These are phyloP conservation scores for Eilema caniola DNA, from an alignment of 2,888 invertebrate genomes.

Conservation along the genomic window DNA sequence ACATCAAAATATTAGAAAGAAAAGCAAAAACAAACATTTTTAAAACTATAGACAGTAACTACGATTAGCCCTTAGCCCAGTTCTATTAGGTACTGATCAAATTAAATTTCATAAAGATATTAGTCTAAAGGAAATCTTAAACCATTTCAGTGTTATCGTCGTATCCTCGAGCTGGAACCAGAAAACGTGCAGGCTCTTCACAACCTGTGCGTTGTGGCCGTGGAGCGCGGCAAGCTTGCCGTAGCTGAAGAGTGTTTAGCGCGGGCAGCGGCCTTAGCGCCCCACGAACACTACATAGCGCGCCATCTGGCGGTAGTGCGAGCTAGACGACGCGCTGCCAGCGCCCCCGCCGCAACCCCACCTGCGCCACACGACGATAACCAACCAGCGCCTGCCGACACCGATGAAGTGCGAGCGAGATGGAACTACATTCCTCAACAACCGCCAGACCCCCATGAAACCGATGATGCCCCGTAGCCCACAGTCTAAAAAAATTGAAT, in stretches of 20 bases:
- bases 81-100: not conserved
- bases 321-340: slow-evolving; percentile 70
- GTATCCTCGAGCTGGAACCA: slow-evolving; percentile 95
- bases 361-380: slow-evolving; percentile 44
- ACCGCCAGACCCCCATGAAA: slow-evolving; percentile 81
- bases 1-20: too few relatives aligned
- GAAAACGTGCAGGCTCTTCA: slow-evolving; percentile 97
- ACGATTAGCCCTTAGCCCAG: not conserved
- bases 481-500: slow-evolving; percentile 34
- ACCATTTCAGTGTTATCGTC: slow-evolving; percentile 92
- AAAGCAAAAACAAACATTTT: too few relatives aligned
- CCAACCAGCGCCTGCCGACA: slow-evolving; percentile 47
- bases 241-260: slow-evolving; percentile 94
- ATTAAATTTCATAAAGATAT: not conserved
- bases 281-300: slow-evolving; percentile 96
- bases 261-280: slow-evolving; percentile 93
- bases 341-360: slow-evolving; percentile 49
- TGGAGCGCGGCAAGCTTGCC: slow-evolving; percentile 95
- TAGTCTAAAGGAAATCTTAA: not conserved
- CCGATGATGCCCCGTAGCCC: slow-evolving; percentile 75
- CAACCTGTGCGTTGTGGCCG: slow-evolving; percentile 98
- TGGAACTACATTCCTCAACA: slow-evolving; percentile 86
- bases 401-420: slow-evolving; percentile 76
- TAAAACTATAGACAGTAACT: too few relatives aligned
- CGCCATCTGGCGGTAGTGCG: slow-evolving; percentile 96